These are phyloP conservation scores for Gibbula magus DNA, from an alignment of 2,888 invertebrate genomes.

Conservation along the genomic window DNA sequence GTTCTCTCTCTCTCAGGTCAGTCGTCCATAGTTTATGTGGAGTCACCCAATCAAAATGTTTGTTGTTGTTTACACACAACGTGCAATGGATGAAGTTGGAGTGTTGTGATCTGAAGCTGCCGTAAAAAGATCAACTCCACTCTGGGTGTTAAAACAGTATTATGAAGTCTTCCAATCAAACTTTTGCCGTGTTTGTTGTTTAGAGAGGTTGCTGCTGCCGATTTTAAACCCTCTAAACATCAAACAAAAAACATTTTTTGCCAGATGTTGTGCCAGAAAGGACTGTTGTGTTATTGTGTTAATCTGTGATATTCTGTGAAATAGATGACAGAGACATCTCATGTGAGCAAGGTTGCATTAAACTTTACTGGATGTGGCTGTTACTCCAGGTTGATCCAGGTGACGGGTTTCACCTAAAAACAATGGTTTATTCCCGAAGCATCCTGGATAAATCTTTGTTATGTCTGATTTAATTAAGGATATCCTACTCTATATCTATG, in stretches of 20 bases:
- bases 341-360: no score
- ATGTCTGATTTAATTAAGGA: no score
- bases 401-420: no score
- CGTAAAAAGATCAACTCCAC: neutral
- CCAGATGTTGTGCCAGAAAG: neutral
- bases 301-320: no score
- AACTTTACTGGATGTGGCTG: no score
- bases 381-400: no score
- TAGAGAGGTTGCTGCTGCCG: neutral
- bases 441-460: no score
- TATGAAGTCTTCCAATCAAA: conserved; percentile 11
- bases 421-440: no score
- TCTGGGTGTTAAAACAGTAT: neutral
- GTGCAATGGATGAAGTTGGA: conserved; percentile 6
- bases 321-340: no score
- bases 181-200: neutral
- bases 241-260: neutral
- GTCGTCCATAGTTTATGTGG: neutral
- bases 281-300: no score
- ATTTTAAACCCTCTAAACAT: neutral
- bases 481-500: no score
- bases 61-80: neutral
- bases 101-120: conserved; percentile 4
- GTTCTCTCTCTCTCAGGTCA: neutral
- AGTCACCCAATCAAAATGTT: neutral